Percentiles rank a stretch among this genome's conserved stretches.
Evolutionary conservation across 2,888 invertebrate genomes (phyloP).

Genomic region (Brenthis ino): DNA sequence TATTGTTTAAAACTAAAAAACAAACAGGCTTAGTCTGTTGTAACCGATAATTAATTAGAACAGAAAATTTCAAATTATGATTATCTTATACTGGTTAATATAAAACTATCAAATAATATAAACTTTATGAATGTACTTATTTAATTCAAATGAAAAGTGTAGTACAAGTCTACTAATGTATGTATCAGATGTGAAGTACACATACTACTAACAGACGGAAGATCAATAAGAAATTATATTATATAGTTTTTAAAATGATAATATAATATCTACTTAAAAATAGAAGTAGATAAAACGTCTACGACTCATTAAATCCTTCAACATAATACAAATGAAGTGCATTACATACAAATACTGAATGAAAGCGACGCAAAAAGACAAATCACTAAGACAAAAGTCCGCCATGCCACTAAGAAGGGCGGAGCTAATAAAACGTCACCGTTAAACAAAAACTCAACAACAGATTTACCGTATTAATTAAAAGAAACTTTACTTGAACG

Average conservation of each 20-base stretch:
- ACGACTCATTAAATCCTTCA: conserved; percentile 28
- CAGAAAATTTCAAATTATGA: too few relatives aligned
- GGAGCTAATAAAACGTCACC: conserved; percentile 68
- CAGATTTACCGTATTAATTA: conserved; percentile 40
- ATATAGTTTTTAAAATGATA: background rate
- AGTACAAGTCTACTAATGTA: too few relatives aligned
- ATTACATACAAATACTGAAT: conserved; percentile 34
- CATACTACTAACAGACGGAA: too few relatives aligned
- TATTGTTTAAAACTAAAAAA: too few relatives aligned
- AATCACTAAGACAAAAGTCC: conserved; percentile 61
- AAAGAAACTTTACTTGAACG: conserved; percentile 53
- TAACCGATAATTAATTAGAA: too few relatives aligned
- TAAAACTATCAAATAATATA: too few relatives aligned
- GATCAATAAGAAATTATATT: too few relatives aligned
- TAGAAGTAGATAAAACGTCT: conserved; percentile 14
- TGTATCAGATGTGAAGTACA: too few relatives aligned
- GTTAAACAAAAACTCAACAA: conserved; percentile 46
- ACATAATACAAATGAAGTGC: conserved; percentile 25
- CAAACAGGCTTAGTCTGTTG: too few relatives aligned
- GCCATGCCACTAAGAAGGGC: conserved; percentile 76
- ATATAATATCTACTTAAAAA: background rate
- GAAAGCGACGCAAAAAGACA: conserved; percentile 67
- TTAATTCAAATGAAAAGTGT: too few relatives aligned
- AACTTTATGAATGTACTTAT: too few relatives aligned
- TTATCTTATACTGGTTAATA: too few relatives aligned